These are phyloP conservation scores for Junonia oenone DNA, from an alignment of 2,888 invertebrate genomes.

Conservation along the genomic window DNA sequence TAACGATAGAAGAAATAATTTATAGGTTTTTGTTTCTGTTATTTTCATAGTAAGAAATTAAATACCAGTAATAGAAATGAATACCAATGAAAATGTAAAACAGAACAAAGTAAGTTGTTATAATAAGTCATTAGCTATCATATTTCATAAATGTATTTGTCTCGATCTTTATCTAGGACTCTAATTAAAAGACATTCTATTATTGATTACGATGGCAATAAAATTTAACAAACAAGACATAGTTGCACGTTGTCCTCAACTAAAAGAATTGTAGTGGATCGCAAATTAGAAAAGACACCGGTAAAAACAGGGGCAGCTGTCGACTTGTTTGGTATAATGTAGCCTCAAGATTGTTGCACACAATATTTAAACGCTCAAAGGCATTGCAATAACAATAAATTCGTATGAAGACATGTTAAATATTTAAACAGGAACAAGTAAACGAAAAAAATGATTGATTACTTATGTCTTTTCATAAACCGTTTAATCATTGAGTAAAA, in stretches of 20 bases:
- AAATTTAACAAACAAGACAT: background rate
- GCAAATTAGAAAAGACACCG: constrained; percentile 16
- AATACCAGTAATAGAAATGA: no score
- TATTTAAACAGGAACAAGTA: constrained; percentile 6
- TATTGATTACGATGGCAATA: background rate
- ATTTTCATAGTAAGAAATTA: no score
- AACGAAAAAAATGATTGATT: constrained; percentile 1
- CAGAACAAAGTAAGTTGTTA: no score
- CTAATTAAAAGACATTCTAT: background rate
- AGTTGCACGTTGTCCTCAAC: background rate
- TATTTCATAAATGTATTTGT: background rate
- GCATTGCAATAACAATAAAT: constrained; percentile 15
- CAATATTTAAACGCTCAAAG: constrained; percentile 19
- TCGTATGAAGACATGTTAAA: constrained; percentile 1
- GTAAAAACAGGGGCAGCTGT: constrained; percentile 20
- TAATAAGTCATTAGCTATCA: no score
- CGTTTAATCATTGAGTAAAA: background rate
- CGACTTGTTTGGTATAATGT: constrained; percentile 16
- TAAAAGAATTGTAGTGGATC: constrained; percentile 3
- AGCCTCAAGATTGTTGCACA: constrained; percentile 13
- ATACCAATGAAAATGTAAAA: no score
- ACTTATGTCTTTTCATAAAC: background rate
- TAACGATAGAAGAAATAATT: no score
- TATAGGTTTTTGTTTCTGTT: background rate
- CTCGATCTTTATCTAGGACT: background rate